Conservation (phyloP, 2,113 vertebrate genomes). For the Xiphophorus maculatus region DNA sequence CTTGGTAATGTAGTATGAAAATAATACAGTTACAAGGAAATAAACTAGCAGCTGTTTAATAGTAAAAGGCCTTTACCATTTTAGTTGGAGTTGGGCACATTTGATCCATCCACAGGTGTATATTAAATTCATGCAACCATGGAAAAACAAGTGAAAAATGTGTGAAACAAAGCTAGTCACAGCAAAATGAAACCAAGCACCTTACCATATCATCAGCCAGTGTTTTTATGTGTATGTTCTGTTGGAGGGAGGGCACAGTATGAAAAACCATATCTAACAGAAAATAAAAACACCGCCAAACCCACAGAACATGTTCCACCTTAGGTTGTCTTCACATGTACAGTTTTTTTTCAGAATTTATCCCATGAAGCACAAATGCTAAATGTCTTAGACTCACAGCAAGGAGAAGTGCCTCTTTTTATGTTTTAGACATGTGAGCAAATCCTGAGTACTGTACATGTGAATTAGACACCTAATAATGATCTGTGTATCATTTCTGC, state of each 20-base stretch:
- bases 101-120: conserved; percentile 68
- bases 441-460: conserved; percentile 40
- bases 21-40: not conserved
- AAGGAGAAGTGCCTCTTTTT: not conserved
- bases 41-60: not conserved
- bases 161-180: conserved; percentile 50
- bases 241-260: conserved; percentile 86
- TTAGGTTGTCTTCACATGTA: conserved; percentile 34
- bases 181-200: conserved; percentile 76
- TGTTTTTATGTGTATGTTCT: conserved; percentile 99
- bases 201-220: conserved; percentile 99
- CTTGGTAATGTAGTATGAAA: not conserved
- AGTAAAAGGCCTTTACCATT: not conserved
- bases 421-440: not conserved
- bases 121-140: conserved; percentile 49
- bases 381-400: conserved; percentile 1
- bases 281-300: conserved; percentile 65
- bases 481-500: not conserved
- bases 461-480: conserved; percentile 35
- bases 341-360: conserved; percentile 13
- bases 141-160: conserved; percentile 37
- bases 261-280: conserved; percentile 81
- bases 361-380: not conserved
- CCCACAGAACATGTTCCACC: conserved; percentile 36
- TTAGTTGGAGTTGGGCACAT: conserved; percentile 29